Percentiles rank a stretch among this genome's conserved stretches.
phyloP scores from a whole-genome alignment of 35 echinoderm and acorn worm genomes.

The Holothuria glaberrima region DNA sequence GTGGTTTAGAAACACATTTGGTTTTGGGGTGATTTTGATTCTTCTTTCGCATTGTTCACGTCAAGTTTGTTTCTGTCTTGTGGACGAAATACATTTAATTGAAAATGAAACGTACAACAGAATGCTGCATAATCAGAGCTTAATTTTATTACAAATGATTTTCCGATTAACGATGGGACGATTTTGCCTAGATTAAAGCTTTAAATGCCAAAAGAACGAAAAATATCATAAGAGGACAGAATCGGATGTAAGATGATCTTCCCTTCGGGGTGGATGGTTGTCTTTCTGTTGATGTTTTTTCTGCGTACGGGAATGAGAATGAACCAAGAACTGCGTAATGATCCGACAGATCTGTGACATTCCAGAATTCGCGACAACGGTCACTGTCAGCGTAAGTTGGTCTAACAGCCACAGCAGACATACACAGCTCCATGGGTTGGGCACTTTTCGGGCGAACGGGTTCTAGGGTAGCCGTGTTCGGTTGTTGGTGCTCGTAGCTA shows the following conservation, averaged over 20 bases:
- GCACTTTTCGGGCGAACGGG: conserved; percentile 58
- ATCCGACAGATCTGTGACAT: conserved; percentile 76
- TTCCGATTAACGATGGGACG: neutral
- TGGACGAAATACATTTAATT: no score
- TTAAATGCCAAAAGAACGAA: neutral
- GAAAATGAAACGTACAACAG: no score
- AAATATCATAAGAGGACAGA: neutral
- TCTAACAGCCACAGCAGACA: conserved; percentile 9
- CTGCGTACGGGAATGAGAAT: conserved; percentile 34
- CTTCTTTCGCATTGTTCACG: no score
- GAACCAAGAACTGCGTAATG: conserved; percentile 87
- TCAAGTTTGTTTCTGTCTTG: no score
- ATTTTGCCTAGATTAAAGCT: no score
- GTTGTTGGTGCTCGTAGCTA: conserved; percentile 71
- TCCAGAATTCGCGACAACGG: conserved; percentile 25
- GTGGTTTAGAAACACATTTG: no score
- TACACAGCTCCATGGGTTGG: conserved; percentile 71
- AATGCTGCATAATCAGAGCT: no score
- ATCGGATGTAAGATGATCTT: neutral
- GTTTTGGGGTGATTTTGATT: no score
- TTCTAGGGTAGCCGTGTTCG: conserved; percentile 53
- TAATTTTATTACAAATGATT: no score
- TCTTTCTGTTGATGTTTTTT: neutral
- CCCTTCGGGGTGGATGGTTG: neutral
- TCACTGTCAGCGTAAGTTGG: conserved; percentile 59